A percentile compares a stretch with the other conserved stretches of the same genome.
phyloP scores from a whole-genome alignment of 1,140 invertebrate species.

The Adelges cooleyi region DNA sequence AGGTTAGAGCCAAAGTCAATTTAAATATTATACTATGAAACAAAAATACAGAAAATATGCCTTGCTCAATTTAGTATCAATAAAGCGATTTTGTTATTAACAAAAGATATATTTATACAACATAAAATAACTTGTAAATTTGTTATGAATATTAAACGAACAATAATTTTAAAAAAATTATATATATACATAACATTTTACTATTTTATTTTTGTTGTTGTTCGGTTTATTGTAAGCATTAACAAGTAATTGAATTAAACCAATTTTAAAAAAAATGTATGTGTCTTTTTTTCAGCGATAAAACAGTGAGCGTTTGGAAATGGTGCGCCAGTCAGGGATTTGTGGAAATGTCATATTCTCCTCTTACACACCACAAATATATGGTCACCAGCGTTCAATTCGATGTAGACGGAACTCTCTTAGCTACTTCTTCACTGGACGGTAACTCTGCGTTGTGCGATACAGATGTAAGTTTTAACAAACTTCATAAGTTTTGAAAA shows the following conservation, averaged over 20 bases:
- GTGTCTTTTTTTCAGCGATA: conserved; percentile 48
- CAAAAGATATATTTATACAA: no score
- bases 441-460: conserved; percentile 62
- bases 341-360: conserved; percentile 45
- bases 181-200: not conserved
- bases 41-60: no score
- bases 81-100: no score
- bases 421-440: conserved; percentile 60
- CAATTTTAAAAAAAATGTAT: no score
- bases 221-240: no score
- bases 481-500: not conserved
- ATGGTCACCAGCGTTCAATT: conserved; percentile 54
- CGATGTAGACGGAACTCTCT: conserved; percentile 55
- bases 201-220: not conserved
- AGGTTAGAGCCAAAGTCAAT: no score
- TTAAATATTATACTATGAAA: no score
- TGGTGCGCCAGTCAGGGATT: conserved; percentile 48
- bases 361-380: conserved; percentile 52
- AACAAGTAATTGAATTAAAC: no score
- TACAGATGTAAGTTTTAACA: conserved; percentile 35
- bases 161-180: no score
- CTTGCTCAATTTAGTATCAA: no score
- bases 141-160: no score
- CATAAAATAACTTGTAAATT: no score
- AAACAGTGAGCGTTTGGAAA: conserved; percentile 50